Evolutionary conservation across 2,888 invertebrate species (phyloP).

Genomic region (Empis stercorea): DNA sequence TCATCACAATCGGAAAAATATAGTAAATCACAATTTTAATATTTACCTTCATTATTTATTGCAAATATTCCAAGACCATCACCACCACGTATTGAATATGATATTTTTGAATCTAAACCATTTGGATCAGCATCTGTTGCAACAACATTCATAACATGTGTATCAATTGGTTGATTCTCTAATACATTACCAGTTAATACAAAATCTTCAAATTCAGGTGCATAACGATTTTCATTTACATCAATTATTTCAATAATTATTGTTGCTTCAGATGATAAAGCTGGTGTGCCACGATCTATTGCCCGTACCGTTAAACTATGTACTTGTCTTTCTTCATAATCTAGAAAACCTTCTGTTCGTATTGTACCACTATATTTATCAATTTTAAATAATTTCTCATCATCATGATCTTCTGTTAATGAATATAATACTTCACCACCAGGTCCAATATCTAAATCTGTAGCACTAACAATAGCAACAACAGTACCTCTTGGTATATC

Average conservation of each 20-base stretch:
- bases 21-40: not conserved
- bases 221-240: constrained; percentile 82
- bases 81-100: constrained; percentile 78
- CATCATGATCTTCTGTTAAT: constrained; percentile 56
- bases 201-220: constrained; percentile 72
- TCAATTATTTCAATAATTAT: constrained; percentile 80
- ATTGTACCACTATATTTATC: constrained; percentile 78
- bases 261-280: constrained; percentile 64
- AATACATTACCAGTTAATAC: constrained; percentile 59
- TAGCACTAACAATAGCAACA: constrained; percentile 65
- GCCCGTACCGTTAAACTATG: constrained; percentile 80
- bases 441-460: constrained; percentile 73
- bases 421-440: constrained; percentile 72
- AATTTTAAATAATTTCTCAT: constrained; percentile 61
- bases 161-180: constrained; percentile 70
- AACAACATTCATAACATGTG: constrained; percentile 60
- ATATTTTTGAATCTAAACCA: constrained; percentile 67
- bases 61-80: constrained; percentile 85
- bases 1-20: too few relatives aligned
- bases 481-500: constrained; percentile 82
- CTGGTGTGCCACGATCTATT: constrained; percentile 71
- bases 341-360: constrained; percentile 60
- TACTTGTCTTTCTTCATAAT: constrained; percentile 81
- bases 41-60: constrained; percentile 75
- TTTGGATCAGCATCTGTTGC: constrained; percentile 71